Percentiles rank a stretch among this genome's conserved stretches.
phyloP scores from a whole-genome alignment of 2,113 vertebrate species.

The Channa maculata region DNA sequence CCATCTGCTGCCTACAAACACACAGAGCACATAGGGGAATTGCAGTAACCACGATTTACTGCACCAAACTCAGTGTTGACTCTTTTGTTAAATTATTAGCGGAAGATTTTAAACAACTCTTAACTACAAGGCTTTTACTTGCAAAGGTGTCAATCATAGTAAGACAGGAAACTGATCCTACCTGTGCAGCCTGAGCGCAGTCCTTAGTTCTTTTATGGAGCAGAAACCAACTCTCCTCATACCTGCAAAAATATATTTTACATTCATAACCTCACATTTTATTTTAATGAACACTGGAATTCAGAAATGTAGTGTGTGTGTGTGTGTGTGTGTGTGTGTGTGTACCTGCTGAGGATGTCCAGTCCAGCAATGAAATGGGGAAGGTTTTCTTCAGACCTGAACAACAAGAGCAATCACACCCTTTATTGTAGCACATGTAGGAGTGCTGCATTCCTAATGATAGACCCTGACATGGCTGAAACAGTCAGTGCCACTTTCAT shows the following conservation, averaged over 20 bases:
- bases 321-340: too few species aligned
- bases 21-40: background rate
- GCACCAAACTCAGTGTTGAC: too few species aligned
- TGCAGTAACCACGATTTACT: background rate
- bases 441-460: too few species aligned
- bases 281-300: background rate
- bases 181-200: slow-evolving; percentile 68
- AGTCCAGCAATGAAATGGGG: slow-evolving; percentile 69
- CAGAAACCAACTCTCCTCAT: slow-evolving; percentile 69
- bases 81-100: too few species aligned
- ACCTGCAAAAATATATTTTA: slow-evolving; percentile 45
- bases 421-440: too few species aligned
- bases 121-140: too few species aligned
- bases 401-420: background rate
- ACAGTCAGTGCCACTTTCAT: too few species aligned
- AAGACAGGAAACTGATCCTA: slow-evolving; percentile 20
- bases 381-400: slow-evolving; percentile 68
- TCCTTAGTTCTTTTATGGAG: slow-evolving; percentile 73
- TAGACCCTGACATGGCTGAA: too few species aligned
- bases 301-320: too few species aligned
- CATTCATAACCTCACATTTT: background rate
- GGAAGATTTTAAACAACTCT: too few species aligned
- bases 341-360: slow-evolving; percentile 70
- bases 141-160: too few species aligned
- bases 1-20: slow-evolving; percentile 87